These are phyloP conservation scores for Sebastes iracundus DNA, from an alignment of 2,797 vertebrate species.

Conservation along the genomic window DNA sequence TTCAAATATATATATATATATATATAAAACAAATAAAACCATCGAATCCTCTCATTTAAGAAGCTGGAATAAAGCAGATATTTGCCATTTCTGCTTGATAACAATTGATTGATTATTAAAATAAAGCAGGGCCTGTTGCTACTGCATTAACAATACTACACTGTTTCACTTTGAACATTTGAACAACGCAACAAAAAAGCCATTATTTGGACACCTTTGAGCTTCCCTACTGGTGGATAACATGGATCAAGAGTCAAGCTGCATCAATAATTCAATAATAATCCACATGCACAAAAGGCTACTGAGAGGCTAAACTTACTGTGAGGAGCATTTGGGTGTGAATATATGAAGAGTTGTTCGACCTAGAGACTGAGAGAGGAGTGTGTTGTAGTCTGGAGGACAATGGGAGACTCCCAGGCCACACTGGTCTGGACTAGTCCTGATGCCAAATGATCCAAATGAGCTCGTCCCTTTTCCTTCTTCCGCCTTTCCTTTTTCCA, in stretches of 20 bases:
- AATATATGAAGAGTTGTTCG: constrained; percentile 30
- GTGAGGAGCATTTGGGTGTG: neutral
- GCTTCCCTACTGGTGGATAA: neutral
- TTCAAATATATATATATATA: neutral
- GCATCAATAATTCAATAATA: constrained; percentile 32
- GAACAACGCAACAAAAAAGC: neutral
- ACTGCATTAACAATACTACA: constrained; percentile 3
- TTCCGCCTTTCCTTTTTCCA: neutral
- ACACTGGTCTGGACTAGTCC: constrained; percentile 41
- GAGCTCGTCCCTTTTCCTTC: neutral
- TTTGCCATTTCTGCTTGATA: neutral
- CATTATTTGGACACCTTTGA: constrained; percentile 1
- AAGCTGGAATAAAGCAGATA: neutral
- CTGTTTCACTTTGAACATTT: constrained; percentile 24
- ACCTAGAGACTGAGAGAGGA: constrained; percentile 16
- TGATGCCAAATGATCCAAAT: constrained; percentile 47
- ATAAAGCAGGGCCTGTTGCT: constrained; percentile 25
- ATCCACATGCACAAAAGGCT: constrained; percentile 35
- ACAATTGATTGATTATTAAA: neutral
- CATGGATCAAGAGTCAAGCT: neutral
- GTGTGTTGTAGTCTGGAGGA: constrained; percentile 43
- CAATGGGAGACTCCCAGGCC: constrained; percentile 73
- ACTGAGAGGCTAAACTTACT: constrained; percentile 34
- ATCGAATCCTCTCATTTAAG: neutral
- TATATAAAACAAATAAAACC: neutral